Percentiles rank a stretch among this genome's conserved stretches.
These are phyloP conservation scores for Galendromus occidentalis DNA, from an alignment of 1,140 invertebrate species.

Conservation along the genomic window DNA sequence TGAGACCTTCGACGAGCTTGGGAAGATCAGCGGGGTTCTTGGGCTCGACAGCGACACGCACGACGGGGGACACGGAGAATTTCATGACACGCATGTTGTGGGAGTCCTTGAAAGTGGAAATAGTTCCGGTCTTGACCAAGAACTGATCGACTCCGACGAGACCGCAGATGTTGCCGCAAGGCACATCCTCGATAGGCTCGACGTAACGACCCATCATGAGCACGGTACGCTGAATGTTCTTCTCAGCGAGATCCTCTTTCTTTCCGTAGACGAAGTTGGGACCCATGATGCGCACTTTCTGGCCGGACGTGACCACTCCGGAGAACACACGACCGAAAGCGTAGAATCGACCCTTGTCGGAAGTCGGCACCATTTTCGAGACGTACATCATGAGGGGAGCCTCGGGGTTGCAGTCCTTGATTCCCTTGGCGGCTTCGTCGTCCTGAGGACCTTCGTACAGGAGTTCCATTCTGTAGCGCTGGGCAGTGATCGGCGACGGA, in stretches of 20 bases:
- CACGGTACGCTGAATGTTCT: slow-evolving; percentile 92
- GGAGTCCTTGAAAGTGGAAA: slow-evolving; percentile 94
- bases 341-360: slow-evolving; percentile 98
- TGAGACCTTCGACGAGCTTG: slow-evolving; percentile 90
- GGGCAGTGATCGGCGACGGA: slow-evolving; percentile 93
- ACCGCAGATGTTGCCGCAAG: slow-evolving; percentile 98
- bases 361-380: slow-evolving; percentile 99
- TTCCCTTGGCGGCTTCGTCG: slow-evolving; percentile 67
- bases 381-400: slow-evolving; percentile 99
- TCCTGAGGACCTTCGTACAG: slow-evolving; percentile 93
- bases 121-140: slow-evolving; percentile 97
- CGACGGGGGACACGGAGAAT: slow-evolving; percentile 97
- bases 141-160: slow-evolving; percentile 99
- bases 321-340: slow-evolving; percentile 99
- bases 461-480: slow-evolving; percentile 98
- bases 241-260: slow-evolving; percentile 97
- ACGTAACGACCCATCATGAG: slow-evolving; percentile 99
- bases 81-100: slow-evolving; percentile 98
- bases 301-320: slow-evolving; percentile 78
- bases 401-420: slow-evolving; percentile 77
- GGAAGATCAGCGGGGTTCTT: slow-evolving; percentile 98
- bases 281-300: slow-evolving; percentile 94
- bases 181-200: slow-evolving; percentile 98
- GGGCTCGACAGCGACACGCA: slow-evolving; percentile 95
- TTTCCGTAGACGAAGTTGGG: slow-evolving; percentile 93